phyloP scores from a whole-genome alignment of 2,888 invertebrate genomes.

The Drosophila meridiana region DNA sequence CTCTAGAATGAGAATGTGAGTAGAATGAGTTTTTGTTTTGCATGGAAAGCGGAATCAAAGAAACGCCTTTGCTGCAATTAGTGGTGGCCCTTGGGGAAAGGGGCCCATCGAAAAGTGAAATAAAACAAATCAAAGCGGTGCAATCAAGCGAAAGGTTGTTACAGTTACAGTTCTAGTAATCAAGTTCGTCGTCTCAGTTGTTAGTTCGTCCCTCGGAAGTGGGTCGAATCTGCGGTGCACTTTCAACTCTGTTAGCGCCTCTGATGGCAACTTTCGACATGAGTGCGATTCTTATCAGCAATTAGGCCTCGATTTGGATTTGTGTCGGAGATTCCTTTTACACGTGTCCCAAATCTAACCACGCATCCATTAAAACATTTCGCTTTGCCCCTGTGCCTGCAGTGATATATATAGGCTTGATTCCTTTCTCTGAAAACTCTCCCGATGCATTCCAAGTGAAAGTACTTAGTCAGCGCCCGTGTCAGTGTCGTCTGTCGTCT shows the following conservation, averaged over 20 bases:
- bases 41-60: constrained; percentile 62
- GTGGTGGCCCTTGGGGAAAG: constrained; percentile 35
- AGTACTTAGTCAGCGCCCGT: constrained; percentile 41
- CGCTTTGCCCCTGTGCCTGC: constrained; percentile 24
- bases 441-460: constrained; percentile 60
- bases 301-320: constrained; percentile 49
- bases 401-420: constrained; percentile 24
- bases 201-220: constrained; percentile 28
- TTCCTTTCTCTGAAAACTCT: constrained; percentile 64
- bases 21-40: constrained; percentile 64
- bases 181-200: constrained; percentile 44
- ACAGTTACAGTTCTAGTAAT: constrained; percentile 47
- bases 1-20: constrained; percentile 51
- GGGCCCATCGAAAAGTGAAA: constrained; percentile 62
- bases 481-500: not conserved
- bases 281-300: constrained; percentile 66
- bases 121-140: constrained; percentile 58
- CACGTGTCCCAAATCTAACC: constrained; percentile 15
- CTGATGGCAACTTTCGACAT: constrained; percentile 44
- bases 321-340: constrained; percentile 35
- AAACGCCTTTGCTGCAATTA: constrained; percentile 61
- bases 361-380: constrained; percentile 29
- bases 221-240: constrained; percentile 54
- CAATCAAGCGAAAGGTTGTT: constrained; percentile 56
- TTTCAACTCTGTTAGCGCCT: constrained; percentile 49